phyloP scores from a whole-genome alignment of 2,888 invertebrate genomes.

The Pegoplata infirma region DNA sequence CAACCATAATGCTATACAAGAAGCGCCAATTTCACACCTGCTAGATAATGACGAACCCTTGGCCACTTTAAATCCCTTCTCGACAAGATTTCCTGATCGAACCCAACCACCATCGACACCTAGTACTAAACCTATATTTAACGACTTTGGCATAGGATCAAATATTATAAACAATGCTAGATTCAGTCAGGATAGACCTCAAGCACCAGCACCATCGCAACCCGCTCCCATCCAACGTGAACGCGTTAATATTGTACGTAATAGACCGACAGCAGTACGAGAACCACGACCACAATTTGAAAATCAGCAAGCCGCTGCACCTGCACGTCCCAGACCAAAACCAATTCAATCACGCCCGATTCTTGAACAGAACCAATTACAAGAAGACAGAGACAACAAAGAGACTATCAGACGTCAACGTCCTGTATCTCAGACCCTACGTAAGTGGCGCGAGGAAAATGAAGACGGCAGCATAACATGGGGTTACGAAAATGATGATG shows the following conservation, averaged over 20 bases:
- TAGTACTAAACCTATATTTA: conserved; percentile 69
- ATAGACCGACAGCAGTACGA: conserved; percentile 69
- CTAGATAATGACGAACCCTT: conserved; percentile 68
- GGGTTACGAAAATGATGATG: conserved; percentile 94
- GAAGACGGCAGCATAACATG: conserved; percentile 87
- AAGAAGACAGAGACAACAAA: conserved; percentile 71
- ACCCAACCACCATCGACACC: conserved; percentile 66
- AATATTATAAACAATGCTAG: conserved; percentile 70
- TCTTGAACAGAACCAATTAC: conserved; percentile 70
- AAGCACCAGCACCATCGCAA: conserved; percentile 71
- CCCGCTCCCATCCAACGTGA: conserved; percentile 79
- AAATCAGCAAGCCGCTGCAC: conserved; percentile 71
- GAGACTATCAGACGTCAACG: conserved; percentile 79
- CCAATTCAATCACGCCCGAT: conserved; percentile 74
- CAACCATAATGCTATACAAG: conserved; percentile 74
- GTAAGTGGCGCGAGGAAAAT: conserved; percentile 88
- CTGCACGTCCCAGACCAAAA: conserved; percentile 71
- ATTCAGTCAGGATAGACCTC: conserved; percentile 74
- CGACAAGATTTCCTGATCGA: conserved; percentile 74
- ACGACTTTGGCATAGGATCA: conserved; percentile 73
- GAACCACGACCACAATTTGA: conserved; percentile 75
- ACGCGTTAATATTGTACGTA: conserved; percentile 77
- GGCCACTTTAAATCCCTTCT: conserved; percentile 67
- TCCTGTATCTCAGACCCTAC: conserved; percentile 85
- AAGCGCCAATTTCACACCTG: conserved; percentile 75